Base-by-base conservation (phyloP, 1,140 invertebrate species). In the Vanessa tameamea region DNA sequence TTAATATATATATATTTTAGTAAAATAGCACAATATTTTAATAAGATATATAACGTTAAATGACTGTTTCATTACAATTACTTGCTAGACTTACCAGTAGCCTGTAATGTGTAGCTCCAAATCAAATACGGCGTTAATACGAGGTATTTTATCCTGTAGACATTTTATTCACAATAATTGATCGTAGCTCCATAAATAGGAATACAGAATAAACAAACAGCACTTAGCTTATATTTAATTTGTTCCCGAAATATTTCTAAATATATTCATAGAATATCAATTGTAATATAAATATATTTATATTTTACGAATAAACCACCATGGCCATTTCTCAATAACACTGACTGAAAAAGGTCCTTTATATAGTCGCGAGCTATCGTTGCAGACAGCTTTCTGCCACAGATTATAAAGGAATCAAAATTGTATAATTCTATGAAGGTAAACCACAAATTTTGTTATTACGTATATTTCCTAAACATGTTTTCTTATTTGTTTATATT, bases 331-430 rank as follows among this genome's bases (percentile, higher is more conserved):
- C 69, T 50, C 69, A 50, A 70, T 16, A 70, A 70, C 59, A 73
- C 48, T 59, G 55, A 59, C 20, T 73, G 59, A 73, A 73, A 64
- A 64, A 64, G n/a, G 72, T 73, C 47, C 64, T 74, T 74, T 74
- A 74, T 55, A 69, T 20, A 16, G 37, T 61, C 57, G 59, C 15
- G 16, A 64, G 15, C 16, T 64, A 20, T 63, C 48, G n/a, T 37
- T 31, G 9, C 16, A 50, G 53, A 14, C 20, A 43, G 16, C 51
- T 20, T n/a, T 51, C n/a, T 31, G 15, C 23, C 16, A 23, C 26
- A 53, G n/a, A 61, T 20, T 67, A n/a, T 53, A 61, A 67, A 57
- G 57, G 0, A 26, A 61, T 14, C 47, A 7, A 14, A 53, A 67
- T 50, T 26, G 26, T 68, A 55, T 7, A 20, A 53, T 20, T 63